Evolutionary conservation across 1,140 invertebrate species (phyloP), one percentile per base, ranked within the genome.

Genomic region (Drosophila nasuta): DNA sequence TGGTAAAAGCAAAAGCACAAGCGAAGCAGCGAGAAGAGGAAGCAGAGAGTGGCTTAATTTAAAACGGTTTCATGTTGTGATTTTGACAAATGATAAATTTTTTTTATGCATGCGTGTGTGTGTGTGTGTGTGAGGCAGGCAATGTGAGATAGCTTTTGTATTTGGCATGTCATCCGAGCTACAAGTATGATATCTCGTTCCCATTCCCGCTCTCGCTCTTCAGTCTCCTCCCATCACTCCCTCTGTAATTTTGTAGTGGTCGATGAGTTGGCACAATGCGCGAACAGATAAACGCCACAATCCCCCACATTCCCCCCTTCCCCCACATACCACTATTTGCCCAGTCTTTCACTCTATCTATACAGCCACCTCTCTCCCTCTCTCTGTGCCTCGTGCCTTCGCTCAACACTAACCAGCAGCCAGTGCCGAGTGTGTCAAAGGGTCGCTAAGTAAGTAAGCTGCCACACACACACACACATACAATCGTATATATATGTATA

Each of bases 81-180:
- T 87, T 86, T 87, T 88, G 83, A 87, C 83, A 88, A 87, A 87
- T 87, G 83, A 87, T 87, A 88, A 88, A 83, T 83, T 88, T 87
- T 87, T 77, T 67, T 65, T 48, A 35, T 73, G 62, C 28, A 28
- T 35, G 63, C 56, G 43, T 38, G 25, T 35, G 63, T 77, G 79
- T 79, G 72, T 76, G 81, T 72, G 81, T 83, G 81, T 58, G 58
- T 25, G 48, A 69, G 65, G 65, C 70, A 73, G 70, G 70, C 70
- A 52, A 49, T 67, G 49, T 66, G 56, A 51, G 73, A 76, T 76
- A 75, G 83, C 78, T 81, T 83, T 88, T 87, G 80, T 87, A 70
- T 72, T 88, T 88, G 73, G 71, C 77, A 80, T 80, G 77, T 87
- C 77, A 73, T 77, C 66, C 65, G 49, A 64, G 65, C 64, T 57